Evolutionary conservation across 2,113 vertebrate species (phyloP).

Genomic region (Alces alces): DNA sequence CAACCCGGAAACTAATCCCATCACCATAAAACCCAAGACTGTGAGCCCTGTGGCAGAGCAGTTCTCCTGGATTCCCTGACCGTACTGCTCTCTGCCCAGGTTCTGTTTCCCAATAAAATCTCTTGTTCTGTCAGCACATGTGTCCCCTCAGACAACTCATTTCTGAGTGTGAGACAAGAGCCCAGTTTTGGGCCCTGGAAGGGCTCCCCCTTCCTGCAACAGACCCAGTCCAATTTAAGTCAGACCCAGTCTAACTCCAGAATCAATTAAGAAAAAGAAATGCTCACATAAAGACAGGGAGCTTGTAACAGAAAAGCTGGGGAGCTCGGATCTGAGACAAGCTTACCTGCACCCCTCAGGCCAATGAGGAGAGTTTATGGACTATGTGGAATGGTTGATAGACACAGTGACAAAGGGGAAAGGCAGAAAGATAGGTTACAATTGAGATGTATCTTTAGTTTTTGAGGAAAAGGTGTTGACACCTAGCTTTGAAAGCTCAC

Average conservation of each 20-base stretch:
- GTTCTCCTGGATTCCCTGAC: background rate
- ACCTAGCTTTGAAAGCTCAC: background rate
- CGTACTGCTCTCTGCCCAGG: background rate
- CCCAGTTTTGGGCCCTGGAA: background rate
- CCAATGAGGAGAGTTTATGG: background rate
- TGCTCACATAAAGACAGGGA: background rate
- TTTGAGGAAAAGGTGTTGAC: background rate
- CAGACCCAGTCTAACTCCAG: background rate
- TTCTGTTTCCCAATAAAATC: background rate
- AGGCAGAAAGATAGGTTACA: background rate
- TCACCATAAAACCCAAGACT: background rate
- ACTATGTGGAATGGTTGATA: background rate
- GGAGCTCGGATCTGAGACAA: background rate
- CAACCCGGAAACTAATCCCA: rapidly evolving
- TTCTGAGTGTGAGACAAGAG: background rate
- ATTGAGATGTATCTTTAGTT: background rate
- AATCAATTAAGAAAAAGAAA: background rate
- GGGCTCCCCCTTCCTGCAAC: background rate
- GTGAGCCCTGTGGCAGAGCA: background rate
- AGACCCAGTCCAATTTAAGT: background rate
- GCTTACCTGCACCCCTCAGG: background rate
- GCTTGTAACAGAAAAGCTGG: no score
- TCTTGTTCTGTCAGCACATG: background rate
- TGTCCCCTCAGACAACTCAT: background rate
- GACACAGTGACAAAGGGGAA: background rate